Evolutionary conservation across 2,797 vertebrate species (phyloP).

Genomic region (Sandelia bainsii): DNA sequence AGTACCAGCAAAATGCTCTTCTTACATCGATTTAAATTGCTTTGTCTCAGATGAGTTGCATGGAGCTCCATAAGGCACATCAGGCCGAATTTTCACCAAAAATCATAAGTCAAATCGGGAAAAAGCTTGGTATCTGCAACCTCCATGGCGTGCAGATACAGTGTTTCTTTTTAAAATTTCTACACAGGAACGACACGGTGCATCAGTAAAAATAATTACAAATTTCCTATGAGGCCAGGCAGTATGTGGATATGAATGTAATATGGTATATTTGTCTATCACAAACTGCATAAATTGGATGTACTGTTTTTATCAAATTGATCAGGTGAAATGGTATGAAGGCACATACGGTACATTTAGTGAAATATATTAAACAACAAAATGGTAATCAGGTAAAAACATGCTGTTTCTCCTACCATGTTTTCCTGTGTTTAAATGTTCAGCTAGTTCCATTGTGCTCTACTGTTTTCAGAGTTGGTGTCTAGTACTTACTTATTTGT

Average conservation of each 20-base stretch:
- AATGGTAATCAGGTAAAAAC: not conserved
- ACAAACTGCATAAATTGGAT: not conserved
- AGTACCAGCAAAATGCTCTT: constrained; percentile 34
- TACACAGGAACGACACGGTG: constrained; percentile 9
- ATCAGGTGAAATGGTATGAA: not conserved
- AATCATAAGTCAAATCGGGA: constrained; percentile 22
- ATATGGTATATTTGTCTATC: constrained; percentile 13
- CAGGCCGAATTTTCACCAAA: constrained; percentile 13
- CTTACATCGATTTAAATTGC: constrained; percentile 52
- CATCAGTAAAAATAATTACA: constrained; percentile 31
- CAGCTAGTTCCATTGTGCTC: constrained; percentile 15
- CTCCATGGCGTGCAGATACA: not conserved
- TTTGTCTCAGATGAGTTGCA: constrained; percentile 38
- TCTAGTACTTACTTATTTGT: constrained; percentile 19
- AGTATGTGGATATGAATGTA: constrained; percentile 22
- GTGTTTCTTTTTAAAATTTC: not conserved
- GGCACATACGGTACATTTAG: not conserved
- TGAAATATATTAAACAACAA: not conserved
- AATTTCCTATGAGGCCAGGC: constrained; percentile 20
- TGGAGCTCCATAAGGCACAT: constrained; percentile 33
- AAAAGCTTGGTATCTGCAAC: constrained; percentile 16
- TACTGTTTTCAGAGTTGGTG: constrained; percentile 28
- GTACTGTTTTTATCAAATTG: not conserved
- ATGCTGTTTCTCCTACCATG: too few species aligned
- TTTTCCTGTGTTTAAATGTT: constrained; percentile 27